Conservation (phyloP, 2,888 invertebrate genomes). For the Lithophane socia region DNA sequence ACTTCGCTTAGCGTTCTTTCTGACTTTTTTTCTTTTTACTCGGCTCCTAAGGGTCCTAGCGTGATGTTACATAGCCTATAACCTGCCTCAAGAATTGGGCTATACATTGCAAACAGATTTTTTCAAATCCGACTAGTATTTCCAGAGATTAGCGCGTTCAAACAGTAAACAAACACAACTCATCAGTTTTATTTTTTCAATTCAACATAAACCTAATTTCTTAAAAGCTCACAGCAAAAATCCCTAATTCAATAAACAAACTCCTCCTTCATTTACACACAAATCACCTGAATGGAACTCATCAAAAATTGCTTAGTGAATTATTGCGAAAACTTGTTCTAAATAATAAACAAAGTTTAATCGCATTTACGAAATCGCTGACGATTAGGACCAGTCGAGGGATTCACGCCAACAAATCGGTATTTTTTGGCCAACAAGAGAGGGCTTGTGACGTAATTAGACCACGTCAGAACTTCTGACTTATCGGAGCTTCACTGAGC, state of each 20-base stretch:
- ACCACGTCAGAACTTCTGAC: slow-evolving; percentile 27
- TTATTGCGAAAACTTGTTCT: slow-evolving; percentile 5
- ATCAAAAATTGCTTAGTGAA: slow-evolving; percentile 26
- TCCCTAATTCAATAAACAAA: background rate
- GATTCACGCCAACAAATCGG: slow-evolving; percentile 33
- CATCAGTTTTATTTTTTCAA: background rate
- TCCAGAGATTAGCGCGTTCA: too few relatives aligned
- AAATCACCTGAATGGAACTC: slow-evolving; percentile 20
- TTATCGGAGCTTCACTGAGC: slow-evolving; percentile 11
- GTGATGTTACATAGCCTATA: too few relatives aligned
- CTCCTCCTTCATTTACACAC: background rate
- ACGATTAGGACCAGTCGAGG: slow-evolving; percentile 20
- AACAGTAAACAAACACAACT: too few relatives aligned
- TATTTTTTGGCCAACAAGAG: slow-evolving; percentile 25
- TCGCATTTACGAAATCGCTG: slow-evolving; percentile 27
- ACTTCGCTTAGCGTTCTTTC: too few relatives aligned
- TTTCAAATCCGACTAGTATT: too few relatives aligned
- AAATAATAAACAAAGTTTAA: slow-evolving; percentile 43
- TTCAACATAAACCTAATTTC: background rate
- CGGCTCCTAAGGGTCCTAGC: too few relatives aligned
- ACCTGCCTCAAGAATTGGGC: too few relatives aligned
- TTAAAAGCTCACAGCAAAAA: slow-evolving; percentile 1
- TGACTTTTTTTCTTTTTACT: too few relatives aligned
- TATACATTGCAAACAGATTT: too few relatives aligned
- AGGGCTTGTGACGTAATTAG: slow-evolving; percentile 37